Evolutionary conservation across 2,888 invertebrate genomes (phyloP).

Genomic region (Norana najaformis): DNA sequence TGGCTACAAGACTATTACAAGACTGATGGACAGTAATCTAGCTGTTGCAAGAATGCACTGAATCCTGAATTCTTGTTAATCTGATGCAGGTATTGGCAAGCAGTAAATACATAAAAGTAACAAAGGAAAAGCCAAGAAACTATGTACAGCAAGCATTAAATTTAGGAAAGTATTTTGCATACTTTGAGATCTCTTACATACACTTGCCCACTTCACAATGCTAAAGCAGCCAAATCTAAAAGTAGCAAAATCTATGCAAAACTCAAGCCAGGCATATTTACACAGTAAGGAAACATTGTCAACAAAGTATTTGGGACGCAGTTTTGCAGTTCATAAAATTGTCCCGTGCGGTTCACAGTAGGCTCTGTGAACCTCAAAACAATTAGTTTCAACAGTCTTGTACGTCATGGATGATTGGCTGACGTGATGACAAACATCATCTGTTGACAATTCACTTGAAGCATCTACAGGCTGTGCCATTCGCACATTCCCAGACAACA

Average conservation of each 20-base stretch:
- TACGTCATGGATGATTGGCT: not conserved
- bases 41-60: too few relatives aligned
- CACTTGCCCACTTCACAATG: not conserved
- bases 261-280: not conserved
- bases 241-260: not conserved
- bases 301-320: not conserved
- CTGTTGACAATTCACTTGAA: not conserved
- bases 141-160: not conserved
- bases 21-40: too few relatives aligned
- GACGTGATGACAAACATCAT: not conserved
- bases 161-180: too few relatives aligned
- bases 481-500: not conserved
- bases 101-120: not conserved
- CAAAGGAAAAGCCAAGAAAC: not conserved
- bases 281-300: not conserved
- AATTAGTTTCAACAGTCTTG: not conserved
- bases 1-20: too few relatives aligned
- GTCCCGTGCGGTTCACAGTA: not conserved
- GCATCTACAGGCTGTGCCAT: not conserved
- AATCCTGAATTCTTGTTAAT: not conserved
- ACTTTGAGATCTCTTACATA: slow-evolving; percentile 1
- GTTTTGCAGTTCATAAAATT: slow-evolving; percentile 13
- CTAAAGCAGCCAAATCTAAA: not conserved
- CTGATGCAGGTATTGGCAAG: not conserved
- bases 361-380: not conserved